phyloP scores from a whole-genome alignment of 2,113 vertebrate species.

The Jacana jacana region DNA sequence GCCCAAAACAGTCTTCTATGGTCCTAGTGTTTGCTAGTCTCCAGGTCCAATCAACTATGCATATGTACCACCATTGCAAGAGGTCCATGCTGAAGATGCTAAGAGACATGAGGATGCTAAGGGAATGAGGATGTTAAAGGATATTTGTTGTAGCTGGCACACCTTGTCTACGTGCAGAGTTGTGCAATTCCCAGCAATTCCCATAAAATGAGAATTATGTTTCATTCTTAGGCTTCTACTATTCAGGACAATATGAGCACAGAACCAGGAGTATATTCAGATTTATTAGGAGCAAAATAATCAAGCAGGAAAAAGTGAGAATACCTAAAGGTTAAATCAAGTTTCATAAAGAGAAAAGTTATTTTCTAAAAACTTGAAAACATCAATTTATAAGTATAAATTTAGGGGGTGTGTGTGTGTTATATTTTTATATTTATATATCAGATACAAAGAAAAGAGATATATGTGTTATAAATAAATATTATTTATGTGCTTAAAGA shows the following conservation, averaged over 20 bases:
- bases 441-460: neutral
- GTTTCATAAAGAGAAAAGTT: neutral
- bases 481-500: neutral
- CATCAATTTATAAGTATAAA: neutral
- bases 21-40: neutral
- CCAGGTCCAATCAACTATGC: neutral
- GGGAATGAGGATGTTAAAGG: neutral
- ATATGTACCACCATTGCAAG: fast-evolving
- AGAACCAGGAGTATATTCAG: neutral
- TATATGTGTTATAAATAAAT: neutral
- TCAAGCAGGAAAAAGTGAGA: neutral
- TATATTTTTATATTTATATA: neutral
- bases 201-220: neutral
- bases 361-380: neutral
- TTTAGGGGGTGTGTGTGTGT: neutral
- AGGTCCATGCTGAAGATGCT: fast-evolving
- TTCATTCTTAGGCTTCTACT: neutral
- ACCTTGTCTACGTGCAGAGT: neutral
- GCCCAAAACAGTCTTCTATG: neutral
- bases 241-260: neutral
- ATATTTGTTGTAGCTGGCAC: neutral
- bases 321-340: neutral
- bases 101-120: neutral
- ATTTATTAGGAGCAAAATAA: neutral
- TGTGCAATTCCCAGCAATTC: neutral